phyloP scores from a whole-genome alignment of 2,797 vertebrate genomes.

The Rhinophrynus dorsalis region DNA sequence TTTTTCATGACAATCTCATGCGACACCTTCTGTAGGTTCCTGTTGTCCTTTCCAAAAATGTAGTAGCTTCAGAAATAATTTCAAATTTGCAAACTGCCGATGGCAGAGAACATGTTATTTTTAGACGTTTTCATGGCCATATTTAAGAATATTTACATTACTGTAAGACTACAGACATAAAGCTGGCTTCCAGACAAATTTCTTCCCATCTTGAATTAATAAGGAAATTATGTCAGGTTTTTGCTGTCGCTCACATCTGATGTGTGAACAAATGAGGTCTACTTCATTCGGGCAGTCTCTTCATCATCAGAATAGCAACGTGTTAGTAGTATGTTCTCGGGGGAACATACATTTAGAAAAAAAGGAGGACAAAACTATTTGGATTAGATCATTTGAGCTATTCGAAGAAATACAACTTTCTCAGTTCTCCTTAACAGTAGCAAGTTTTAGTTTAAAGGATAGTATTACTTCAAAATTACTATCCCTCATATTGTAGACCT shows the following conservation, averaged over 20 bases:
- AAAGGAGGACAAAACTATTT: slow-evolving; percentile 14
- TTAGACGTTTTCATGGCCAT: neutral
- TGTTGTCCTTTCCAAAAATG: neutral
- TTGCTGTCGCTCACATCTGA: slow-evolving; percentile 15
- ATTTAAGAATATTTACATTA: neutral
- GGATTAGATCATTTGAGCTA: slow-evolving; percentile 12
- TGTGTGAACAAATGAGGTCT: slow-evolving; percentile 32
- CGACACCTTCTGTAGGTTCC: neutral
- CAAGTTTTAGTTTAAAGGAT: too few species aligned
- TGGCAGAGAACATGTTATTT: neutral
- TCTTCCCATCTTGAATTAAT: slow-evolving; percentile 42
- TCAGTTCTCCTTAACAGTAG: slow-evolving; percentile 12
- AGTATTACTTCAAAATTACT: too few species aligned
- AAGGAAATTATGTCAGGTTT: slow-evolving; percentile 28
- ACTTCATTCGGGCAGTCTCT: slow-evolving; percentile 22
- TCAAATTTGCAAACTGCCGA: neutral
- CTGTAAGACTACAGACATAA: neutral
- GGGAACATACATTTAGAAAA: slow-evolving; percentile 19
- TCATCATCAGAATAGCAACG: slow-evolving; percentile 31
- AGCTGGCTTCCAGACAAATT: slow-evolving; percentile 24
- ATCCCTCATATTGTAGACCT: too few species aligned
- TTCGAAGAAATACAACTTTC: neutral
- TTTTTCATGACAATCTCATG: neutral
- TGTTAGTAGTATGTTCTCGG: slow-evolving; percentile 3
- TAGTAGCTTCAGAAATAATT: neutral